These are phyloP conservation scores for Achroia grisella DNA, from an alignment of 1,140 invertebrate species.

Conservation along the genomic window DNA sequence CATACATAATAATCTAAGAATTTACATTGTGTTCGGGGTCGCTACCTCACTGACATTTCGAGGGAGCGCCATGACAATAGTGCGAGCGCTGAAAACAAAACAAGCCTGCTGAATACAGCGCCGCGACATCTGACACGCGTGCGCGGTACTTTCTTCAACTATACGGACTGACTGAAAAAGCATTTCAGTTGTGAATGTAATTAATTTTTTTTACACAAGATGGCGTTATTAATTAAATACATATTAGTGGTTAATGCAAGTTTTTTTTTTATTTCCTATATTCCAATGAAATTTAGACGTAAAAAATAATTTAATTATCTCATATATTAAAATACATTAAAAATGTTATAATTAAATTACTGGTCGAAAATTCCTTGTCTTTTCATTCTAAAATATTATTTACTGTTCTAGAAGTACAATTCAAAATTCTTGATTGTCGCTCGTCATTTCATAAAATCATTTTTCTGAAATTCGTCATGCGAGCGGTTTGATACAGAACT, in stretches of 20 bases:
- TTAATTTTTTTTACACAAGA: too few relatives aligned
- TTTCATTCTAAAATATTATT: too few relatives aligned
- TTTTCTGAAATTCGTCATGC: constrained; percentile 58
- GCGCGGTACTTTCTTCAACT: constrained; percentile 1
- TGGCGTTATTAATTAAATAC: too few relatives aligned
- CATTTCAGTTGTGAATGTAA: too few relatives aligned
- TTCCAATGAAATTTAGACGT: too few relatives aligned
- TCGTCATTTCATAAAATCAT: constrained; percentile 21
- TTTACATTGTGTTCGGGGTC: constrained; percentile 45
- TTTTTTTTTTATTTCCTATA: too few relatives aligned
- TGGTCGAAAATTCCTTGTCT: too few relatives aligned
- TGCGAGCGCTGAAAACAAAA: constrained; percentile 62
- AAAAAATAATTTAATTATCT: too few relatives aligned
- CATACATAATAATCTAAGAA: constrained; percentile 56
- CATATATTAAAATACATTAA: too few relatives aligned
- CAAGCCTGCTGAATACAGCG: constrained; percentile 26
- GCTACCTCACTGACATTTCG: constrained; percentile 62
- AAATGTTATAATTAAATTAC: too few relatives aligned
- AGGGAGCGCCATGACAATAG: constrained; percentile 59
- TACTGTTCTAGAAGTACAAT: constrained; percentile 32
- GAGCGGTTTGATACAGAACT: constrained; percentile 39
- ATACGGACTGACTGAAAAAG: too few relatives aligned
- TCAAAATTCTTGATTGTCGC: constrained; percentile 14
- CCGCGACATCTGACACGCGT: constrained; percentile 20
- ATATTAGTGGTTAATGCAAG: too few relatives aligned